Evolutionary conservation across 2,888 invertebrate genomes (phyloP), one percentile per base, ranked within the genome.

Genomic region (Seira musarum): DNA sequence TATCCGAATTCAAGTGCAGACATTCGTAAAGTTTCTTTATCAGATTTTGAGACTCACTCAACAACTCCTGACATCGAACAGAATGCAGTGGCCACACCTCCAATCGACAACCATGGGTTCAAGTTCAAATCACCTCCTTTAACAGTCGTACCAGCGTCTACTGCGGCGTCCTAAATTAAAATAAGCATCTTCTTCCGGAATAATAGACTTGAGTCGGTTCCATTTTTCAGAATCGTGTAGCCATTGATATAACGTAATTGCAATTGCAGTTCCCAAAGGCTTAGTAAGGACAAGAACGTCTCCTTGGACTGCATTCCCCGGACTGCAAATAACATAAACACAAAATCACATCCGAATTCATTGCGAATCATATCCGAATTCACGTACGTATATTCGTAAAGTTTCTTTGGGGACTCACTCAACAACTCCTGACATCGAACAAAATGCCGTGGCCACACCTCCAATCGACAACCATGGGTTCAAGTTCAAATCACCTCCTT

Each of bases 181-280:
- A n/a, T 1, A 68, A 70, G 35, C 17, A 8, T 30, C 60, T 15
- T 60, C 6, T 60, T 21, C 5, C 22, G n/a, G 8, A 15, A 8
- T 61, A 40, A 6, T 5, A 71, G 63, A 40, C 57, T 71, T 67
- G 60, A 94, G 92, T 83, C 93, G 91, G 87, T 92, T 93, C 92
- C 93, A 93, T 86, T 93, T 91, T 87, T 94, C 93, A 1, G 91
- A 90, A 87, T 95, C 95, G 17, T 83, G 93, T 24, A 96, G 90
- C 95, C 95, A 96, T 87, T 95, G 95, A 88, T 95, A 94, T 25
- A 94, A 94, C 88, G 94, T 95, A 0, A 95, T 94, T 53, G 95
- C 96, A 30, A 94, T 93, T 89, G 95, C 95, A 6, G 95, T 96
- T 57, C 96, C 96, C 64, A 96, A 90, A 1, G 96, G 96, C 88